Evolutionary conservation across 1,140 invertebrate species (phyloP).

Genomic region (Spodoptera frugiperda): DNA sequence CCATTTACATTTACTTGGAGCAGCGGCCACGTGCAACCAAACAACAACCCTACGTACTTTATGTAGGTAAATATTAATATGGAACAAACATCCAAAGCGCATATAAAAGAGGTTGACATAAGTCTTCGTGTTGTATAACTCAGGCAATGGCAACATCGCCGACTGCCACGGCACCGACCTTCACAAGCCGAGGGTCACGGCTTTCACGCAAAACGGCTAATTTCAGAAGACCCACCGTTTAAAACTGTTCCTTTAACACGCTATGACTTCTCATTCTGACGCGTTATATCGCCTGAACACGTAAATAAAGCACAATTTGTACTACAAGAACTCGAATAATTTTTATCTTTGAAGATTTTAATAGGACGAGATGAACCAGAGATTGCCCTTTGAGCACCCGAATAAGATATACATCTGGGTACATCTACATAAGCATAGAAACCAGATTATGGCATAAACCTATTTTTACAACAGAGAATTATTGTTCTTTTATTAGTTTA

Average conservation of each 20-base stretch:
- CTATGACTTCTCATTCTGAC: constrained; percentile 56
- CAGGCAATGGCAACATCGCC: constrained; percentile 60
- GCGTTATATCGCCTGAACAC: constrained; percentile 54
- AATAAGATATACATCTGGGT: constrained; percentile 24
- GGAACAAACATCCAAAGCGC: constrained; percentile 25
- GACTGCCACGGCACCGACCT: constrained; percentile 70
- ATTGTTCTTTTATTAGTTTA: constrained; percentile 44
- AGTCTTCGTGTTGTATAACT: constrained; percentile 15
- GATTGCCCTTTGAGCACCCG: constrained; percentile 26
- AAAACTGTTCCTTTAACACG: constrained; percentile 66
- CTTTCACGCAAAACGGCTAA: constrained; percentile 66
- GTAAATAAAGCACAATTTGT: constrained; percentile 46
- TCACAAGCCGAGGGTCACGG: constrained; percentile 59
- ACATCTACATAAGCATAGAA: constrained; percentile 32
- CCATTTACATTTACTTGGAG: neutral
- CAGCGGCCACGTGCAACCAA: neutral
- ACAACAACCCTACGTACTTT: neutral
- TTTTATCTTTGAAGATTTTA: constrained; percentile 36
- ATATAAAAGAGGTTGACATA: constrained; percentile 27
- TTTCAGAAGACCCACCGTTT: constrained; percentile 58
- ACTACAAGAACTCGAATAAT: constrained; percentile 36
- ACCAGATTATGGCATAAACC: constrained; percentile 34
- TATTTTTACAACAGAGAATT: constrained; percentile 38
- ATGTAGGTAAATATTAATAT: constrained; percentile 4
- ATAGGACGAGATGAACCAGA: constrained; percentile 15